These are phyloP conservation scores for Amblyjoppa proteus DNA, from an alignment of 2,888 invertebrate genomes.

Conservation along the genomic window DNA sequence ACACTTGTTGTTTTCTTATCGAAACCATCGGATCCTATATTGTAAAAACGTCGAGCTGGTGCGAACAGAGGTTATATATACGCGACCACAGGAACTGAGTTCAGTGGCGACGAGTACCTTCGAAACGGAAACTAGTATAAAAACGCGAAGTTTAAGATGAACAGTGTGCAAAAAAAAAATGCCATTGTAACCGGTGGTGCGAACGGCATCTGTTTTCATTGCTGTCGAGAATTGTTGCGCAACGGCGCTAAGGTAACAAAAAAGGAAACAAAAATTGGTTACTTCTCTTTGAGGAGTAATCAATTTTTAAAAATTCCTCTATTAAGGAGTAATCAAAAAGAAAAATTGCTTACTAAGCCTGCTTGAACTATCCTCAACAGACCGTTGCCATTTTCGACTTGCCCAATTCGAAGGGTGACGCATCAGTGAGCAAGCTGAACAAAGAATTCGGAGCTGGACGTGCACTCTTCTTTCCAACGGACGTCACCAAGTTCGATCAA, in stretches of 20 bases:
- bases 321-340: too few relatives aligned
- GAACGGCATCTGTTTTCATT: slow-evolving; percentile 86
- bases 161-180: slow-evolving; percentile 5
- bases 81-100: background rate
- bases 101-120: background rate
- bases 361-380: slow-evolving; percentile 19
- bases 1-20: too few relatives aligned
- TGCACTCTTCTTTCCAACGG: slow-evolving; percentile 85
- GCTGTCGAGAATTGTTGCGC: slow-evolving; percentile 84
- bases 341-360: too few relatives aligned
- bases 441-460: slow-evolving; percentile 84
- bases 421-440: slow-evolving; percentile 84
- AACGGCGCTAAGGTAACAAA: slow-evolving; percentile 83
- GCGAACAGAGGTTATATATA: too few relatives aligned
- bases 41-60: too few relatives aligned
- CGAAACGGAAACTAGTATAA: background rate
- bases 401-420: slow-evolving; percentile 82
- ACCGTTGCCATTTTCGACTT: slow-evolving; percentile 83
- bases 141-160: background rate
- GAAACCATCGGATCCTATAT: too few relatives aligned
- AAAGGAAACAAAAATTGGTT: too few relatives aligned
- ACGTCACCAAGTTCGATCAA: slow-evolving; percentile 84
- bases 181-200: slow-evolving; percentile 85
- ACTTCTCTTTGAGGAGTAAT: too few relatives aligned
- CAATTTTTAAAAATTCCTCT: too few relatives aligned